These are phyloP conservation scores for Pyrochroa serraticornis DNA, from an alignment of 2,888 invertebrate genomes.

Conservation along the genomic window DNA sequence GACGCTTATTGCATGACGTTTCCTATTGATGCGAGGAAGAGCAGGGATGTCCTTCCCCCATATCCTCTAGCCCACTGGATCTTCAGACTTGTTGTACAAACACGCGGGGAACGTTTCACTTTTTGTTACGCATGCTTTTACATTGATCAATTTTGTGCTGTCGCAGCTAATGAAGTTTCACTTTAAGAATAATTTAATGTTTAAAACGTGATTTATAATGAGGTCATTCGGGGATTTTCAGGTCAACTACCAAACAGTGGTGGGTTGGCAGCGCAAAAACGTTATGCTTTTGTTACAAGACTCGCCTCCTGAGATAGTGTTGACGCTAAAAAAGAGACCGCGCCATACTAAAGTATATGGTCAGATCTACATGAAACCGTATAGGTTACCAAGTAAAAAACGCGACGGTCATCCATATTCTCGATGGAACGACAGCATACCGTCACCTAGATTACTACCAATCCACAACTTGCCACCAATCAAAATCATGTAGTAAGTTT, in stretches of 20 bases:
- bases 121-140: no score
- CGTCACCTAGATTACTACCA: slow-evolving; percentile 69
- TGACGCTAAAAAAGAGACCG: slow-evolving; percentile 84
- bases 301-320: slow-evolving; percentile 78
- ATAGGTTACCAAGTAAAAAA: slow-evolving; percentile 74
- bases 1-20: no score
- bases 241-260: slow-evolving; percentile 74
- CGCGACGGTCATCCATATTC: slow-evolving; percentile 65
- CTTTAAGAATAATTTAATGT: no score
- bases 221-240: slow-evolving; percentile 43
- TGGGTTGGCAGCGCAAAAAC: slow-evolving; percentile 83
- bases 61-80: no score
- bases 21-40: no score
- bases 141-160: no score
- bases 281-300: slow-evolving; percentile 76
- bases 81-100: no score
- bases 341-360: slow-evolving; percentile 81
- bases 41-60: no score
- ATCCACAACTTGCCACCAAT: slow-evolving; percentile 66
- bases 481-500: slow-evolving; percentile 62
- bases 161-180: no score
- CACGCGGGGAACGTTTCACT: no score
- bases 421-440: slow-evolving; percentile 72
- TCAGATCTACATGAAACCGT: slow-evolving; percentile 74
- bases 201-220: no score